Conservation (phyloP, 2,113 vertebrate genomes). For the Zosterops japonicus region DNA sequence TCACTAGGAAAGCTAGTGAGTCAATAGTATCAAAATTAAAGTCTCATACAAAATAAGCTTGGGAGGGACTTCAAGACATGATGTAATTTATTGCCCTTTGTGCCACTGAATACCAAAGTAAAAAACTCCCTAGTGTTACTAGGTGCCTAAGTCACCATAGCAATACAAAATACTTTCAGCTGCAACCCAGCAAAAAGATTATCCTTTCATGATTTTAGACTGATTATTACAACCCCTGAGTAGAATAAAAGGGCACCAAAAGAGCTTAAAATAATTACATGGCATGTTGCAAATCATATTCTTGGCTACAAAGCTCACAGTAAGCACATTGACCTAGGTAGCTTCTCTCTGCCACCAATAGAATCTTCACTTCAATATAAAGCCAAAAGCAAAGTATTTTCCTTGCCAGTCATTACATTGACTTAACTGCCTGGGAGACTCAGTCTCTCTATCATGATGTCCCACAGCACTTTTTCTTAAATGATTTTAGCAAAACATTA, state of each 20-base stretch:
- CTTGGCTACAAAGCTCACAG: background rate
- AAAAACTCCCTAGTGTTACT: conserved; percentile 1
- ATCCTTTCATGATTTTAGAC: background rate
- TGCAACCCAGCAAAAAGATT: background rate
- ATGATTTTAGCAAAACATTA: background rate
- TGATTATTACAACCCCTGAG: background rate
- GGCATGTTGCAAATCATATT: background rate
- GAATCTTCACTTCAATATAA: background rate
- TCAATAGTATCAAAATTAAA: conserved; percentile 30
- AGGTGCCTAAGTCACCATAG: background rate
- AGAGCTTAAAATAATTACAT: background rate
- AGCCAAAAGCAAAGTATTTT: background rate
- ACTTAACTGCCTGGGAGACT: background rate
- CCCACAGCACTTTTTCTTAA: background rate
- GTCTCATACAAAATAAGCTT: conserved; percentile 1
- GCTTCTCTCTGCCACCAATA: background rate
- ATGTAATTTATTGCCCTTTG: conserved; percentile 19
- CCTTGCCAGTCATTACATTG: background rate
- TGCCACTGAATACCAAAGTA: background rate
- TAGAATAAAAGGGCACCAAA: background rate
- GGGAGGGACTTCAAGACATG: conserved; percentile 1
- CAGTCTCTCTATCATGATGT: background rate
- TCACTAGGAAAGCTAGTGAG: background rate
- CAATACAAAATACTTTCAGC: conserved; percentile 16
- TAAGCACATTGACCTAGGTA: background rate